phyloP scores from a whole-genome alignment of 2,113 vertebrate genomes.

The Bungarus multicinctus region DNA sequence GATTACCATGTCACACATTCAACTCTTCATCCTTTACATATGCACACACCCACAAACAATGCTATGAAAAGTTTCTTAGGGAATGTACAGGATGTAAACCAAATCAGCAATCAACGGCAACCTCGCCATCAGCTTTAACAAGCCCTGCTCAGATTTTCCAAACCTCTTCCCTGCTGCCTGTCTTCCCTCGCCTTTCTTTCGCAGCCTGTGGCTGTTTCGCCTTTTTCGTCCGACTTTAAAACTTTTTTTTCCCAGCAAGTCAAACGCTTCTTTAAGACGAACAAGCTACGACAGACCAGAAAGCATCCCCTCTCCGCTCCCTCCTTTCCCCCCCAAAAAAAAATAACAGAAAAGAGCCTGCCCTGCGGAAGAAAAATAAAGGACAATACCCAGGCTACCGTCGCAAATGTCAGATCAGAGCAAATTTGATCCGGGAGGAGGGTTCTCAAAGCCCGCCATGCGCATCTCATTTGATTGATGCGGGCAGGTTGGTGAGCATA shows the following conservation, averaged over 20 bases:
- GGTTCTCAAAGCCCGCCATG: not conserved
- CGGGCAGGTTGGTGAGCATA: not conserved
- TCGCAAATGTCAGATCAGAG: not conserved
- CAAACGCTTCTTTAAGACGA: not conserved
- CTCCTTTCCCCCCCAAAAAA: too few species aligned
- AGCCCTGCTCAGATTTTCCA: not conserved
- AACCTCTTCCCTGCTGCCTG: not conserved
- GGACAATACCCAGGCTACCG: not conserved
- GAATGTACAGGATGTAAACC: not conserved
- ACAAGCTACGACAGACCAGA: too few species aligned
- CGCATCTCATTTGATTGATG: not conserved
- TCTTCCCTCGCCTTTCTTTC: not conserved
- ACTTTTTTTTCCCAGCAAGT: not conserved
- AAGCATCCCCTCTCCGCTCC: not conserved
- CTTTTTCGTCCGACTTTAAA: too few species aligned
- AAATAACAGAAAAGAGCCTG: not conserved
- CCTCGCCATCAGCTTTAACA: not conserved
- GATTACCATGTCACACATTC: not conserved
- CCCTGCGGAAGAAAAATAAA: not conserved
- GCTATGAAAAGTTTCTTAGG: not conserved
- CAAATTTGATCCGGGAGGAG: not conserved
- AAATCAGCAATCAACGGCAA: not conserved
- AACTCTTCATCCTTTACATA: not conserved
- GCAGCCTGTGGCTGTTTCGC: too few species aligned
- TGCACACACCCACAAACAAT: not conserved